Percentiles rank a stretch among this genome's conserved stretches.
phyloP scores from a whole-genome alignment of 2,888 invertebrate genomes.

The Seira musarum region DNA sequence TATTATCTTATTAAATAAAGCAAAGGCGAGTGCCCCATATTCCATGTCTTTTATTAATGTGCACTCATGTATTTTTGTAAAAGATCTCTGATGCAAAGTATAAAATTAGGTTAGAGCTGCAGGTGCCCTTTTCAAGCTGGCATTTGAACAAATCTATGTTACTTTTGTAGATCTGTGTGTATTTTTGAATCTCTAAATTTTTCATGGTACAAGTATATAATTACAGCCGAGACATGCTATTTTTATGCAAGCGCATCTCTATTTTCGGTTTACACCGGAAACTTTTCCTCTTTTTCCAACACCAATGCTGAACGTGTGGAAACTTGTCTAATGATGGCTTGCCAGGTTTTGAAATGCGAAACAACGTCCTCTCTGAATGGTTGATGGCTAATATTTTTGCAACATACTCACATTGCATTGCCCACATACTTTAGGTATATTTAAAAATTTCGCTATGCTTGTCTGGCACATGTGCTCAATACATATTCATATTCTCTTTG shows the following conservation, averaged over 20 bases:
- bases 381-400: neutral
- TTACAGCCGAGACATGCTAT: slow-evolving; percentile 50
- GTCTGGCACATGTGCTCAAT: neutral
- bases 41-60: neutral
- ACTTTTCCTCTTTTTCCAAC: too few species aligned
- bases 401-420: neutral
- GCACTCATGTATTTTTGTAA: slow-evolving; percentile 16
- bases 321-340: too few species aligned
- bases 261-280: slow-evolving; percentile 68
- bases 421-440: neutral
- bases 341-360: neutral
- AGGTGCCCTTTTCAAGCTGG: slow-evolving; percentile 67
- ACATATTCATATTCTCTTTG: neutral
- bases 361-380: neutral
- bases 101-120: slow-evolving; percentile 70
- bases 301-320: too few species aligned
- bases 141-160: slow-evolving; percentile 13
- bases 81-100: slow-evolving; percentile 41
- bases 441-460: neutral
- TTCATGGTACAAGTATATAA: slow-evolving; percentile 1
- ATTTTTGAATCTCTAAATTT: neutral
- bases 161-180: neutral
- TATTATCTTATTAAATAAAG: neutral
- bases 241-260: slow-evolving; percentile 64
- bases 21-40: slow-evolving; percentile 5